Evolutionary conservation across 1,140 invertebrate species (phyloP), one percentile per base, ranked within the genome.

Genomic region (Drosophila pectinifera): DNA sequence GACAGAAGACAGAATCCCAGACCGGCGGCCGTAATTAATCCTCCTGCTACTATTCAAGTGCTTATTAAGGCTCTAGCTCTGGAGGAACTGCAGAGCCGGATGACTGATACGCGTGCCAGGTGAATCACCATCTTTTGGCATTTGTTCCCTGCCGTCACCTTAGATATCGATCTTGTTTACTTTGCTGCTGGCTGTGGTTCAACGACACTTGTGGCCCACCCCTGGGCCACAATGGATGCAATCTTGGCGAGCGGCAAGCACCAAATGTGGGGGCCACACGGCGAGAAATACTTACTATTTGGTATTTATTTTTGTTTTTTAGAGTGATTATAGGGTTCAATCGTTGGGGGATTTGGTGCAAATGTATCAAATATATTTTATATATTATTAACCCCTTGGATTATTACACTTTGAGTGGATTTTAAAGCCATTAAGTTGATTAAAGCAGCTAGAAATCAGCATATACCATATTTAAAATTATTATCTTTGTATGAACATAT

Each of bases 121-220:
- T 65, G 58, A 65, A 28, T 67, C 62, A 36, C 41, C 62, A 67
- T 54, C 62, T 36, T 11, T 41, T n/a, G 63, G 46, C 67, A 42
- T 64, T 49, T 36, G 61, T 16, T 62, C 26, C 45, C 56, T 46
- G 46, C 38, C 45, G 38, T 46, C 45, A 53, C 20, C 36, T 53
- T 13, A 20, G 65, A 41, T 53, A 53, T 54, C 46, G 39, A 31
- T 31, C 8, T 51, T 56, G 36, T 39, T 72, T 46, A 31, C 31
- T 36, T 53, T 73, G 68, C 51, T 56, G 49, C 57, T 31, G 45
- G 8, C 22, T 7, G 18, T 24, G 58, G 73, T 75, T 75, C 73
- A 75, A 75, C 61, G 73, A 75, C 73, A 48, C 24, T 36, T 56
- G 49, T 7, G 26, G 24, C 43, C 26, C 51, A 56, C 20, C 57